A percentile compares a stretch with the other conserved stretches of the same genome.
phyloP scores from a whole-genome alignment of 2,113 vertebrate genomes.

The Alligator sinensis region DNA sequence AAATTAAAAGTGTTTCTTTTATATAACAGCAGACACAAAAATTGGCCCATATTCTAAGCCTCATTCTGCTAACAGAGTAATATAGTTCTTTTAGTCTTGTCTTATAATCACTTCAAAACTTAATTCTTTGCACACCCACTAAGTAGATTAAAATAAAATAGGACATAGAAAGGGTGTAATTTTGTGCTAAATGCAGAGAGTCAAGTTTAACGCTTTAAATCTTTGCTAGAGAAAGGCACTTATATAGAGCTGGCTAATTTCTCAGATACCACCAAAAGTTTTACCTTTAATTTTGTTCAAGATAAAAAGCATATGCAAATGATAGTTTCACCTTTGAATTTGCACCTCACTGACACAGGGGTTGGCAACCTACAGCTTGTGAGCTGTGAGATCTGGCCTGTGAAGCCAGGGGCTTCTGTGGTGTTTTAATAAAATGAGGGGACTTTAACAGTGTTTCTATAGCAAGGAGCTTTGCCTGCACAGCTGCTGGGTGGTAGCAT shows the following conservation, averaged over 20 bases:
- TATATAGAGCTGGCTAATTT: neutral
- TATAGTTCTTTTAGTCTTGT: neutral
- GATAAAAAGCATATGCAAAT: neutral
- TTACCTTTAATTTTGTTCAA: conserved; percentile 15
- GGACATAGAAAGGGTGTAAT: neutral
- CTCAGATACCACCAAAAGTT: neutral
- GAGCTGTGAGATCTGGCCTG: neutral
- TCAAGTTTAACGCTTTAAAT: neutral
- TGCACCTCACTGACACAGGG: neutral
- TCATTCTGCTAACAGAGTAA: neutral
- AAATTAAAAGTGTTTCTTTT: conserved; percentile 12
- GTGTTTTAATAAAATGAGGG: no score
- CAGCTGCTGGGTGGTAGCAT: no score
- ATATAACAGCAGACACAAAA: neutral
- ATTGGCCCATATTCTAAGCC: conserved; percentile 1
- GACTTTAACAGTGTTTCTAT: no score
- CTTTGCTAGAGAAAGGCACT: neutral
- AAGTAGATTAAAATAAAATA: neutral
- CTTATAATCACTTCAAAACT: conserved; percentile 6
- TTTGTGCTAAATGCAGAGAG: neutral
- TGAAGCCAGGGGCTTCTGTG: no score
- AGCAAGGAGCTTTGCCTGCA: no score
- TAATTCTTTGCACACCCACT: neutral
- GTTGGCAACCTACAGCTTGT: no score
- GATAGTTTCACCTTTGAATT: neutral